Conservation (phyloP, 2,888 invertebrate genomes). For the Megastigmus dorsalis region DNA sequence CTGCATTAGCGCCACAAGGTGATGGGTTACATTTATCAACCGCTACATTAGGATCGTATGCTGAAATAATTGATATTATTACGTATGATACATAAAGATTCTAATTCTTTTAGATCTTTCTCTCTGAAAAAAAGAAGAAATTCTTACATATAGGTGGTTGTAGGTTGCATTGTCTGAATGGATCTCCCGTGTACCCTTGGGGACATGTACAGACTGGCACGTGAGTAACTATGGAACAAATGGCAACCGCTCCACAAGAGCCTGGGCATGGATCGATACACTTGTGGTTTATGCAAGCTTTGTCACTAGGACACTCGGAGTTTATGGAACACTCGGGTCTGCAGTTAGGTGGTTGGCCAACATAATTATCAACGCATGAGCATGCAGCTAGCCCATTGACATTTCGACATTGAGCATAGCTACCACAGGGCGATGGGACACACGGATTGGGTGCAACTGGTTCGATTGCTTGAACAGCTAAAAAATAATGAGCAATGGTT, state of each 20-base stretch:
- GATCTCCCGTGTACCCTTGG: conserved; percentile 76
- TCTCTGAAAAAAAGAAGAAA: no score
- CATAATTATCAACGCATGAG: conserved; percentile 74
- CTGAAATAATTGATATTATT: conserved; percentile 46
- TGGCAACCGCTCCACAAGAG: conserved; percentile 74
- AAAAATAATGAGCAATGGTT: no score
- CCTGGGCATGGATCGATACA: conserved; percentile 76
- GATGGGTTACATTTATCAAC: conserved; percentile 87
- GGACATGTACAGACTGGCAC: conserved; percentile 76
- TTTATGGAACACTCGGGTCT: conserved; percentile 74
- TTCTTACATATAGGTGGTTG: conserved; percentile 77
- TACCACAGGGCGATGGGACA: conserved; percentile 88
- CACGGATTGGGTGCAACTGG: conserved; percentile 81
- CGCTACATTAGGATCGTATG: conserved; percentile 72
- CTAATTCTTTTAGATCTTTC: no score
- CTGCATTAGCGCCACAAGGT: conserved; percentile 90
- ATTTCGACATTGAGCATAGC: conserved; percentile 86
- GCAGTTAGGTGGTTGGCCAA: conserved; percentile 74
- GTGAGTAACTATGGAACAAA: conserved; percentile 76
- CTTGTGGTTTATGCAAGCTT: conserved; percentile 76
- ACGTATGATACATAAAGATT: no score
- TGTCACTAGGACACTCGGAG: conserved; percentile 74
- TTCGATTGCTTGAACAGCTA: conserved; percentile 74
- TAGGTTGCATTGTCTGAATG: conserved; percentile 73
- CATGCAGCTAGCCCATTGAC: conserved; percentile 82